Evolutionary conservation across 2,113 vertebrate species (phyloP).

Genomic region (Sphaerodactylus townsendi): DNA sequence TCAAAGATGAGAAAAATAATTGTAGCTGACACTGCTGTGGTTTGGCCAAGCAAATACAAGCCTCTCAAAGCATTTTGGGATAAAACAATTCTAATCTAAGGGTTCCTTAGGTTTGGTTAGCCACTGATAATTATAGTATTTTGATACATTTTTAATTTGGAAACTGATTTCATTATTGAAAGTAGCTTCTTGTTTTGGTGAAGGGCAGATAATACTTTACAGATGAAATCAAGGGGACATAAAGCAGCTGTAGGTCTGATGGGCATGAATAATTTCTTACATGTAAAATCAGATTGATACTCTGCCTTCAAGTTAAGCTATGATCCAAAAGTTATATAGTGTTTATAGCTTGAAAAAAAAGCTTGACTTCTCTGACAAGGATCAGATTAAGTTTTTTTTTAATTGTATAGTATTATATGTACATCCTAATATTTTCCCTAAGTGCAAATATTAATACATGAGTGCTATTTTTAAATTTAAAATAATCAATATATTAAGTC

Average conservation of each 20-base stretch:
- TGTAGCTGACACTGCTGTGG: not conserved
- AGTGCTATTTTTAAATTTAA: not conserved
- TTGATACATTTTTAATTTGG: not conserved
- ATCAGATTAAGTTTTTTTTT: no score
- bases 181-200: not conserved
- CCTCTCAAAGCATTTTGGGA: not conserved
- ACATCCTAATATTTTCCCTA: fast-evolving
- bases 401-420: no score
- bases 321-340: not conserved
- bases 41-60: not conserved
- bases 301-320: not conserved
- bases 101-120: not conserved
- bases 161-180: not conserved
- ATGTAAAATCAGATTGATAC: not conserved
- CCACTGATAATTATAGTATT: not conserved
- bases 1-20: not conserved
- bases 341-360: not conserved
- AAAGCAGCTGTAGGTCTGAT: not conserved
- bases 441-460: constrained; percentile 4
- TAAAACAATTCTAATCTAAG: not conserved
- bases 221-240: not conserved
- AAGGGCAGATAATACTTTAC: not conserved
- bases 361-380: not conserved
- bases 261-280: not conserved
- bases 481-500: constrained; percentile 23